Conservation (phyloP, 2,888 invertebrate species). For the Eristalinus aeneus region DNA sequence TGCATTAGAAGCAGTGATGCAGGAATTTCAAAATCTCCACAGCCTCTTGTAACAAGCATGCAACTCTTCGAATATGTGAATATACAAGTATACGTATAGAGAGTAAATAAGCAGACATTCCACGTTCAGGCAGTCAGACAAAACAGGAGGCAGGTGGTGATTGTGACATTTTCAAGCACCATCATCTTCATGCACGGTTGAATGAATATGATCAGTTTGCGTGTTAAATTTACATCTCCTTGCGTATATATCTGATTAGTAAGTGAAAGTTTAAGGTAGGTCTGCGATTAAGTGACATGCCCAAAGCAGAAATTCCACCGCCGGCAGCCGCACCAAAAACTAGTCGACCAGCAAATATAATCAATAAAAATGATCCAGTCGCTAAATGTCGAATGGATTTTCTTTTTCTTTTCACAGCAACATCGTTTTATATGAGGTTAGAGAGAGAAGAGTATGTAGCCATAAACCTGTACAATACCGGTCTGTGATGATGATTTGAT, state of each 20-base stretch:
- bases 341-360: slow-evolving; percentile 16
- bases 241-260: neutral
- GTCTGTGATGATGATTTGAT: slow-evolving; percentile 29
- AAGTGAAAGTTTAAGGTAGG: slow-evolving; percentile 68
- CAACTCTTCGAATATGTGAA: neutral
- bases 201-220: slow-evolving; percentile 57
- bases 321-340: slow-evolving; percentile 18
- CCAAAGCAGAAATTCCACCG: slow-evolving; percentile 51
- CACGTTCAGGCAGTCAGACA: too few relatives aligned
- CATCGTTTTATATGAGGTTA: neutral
- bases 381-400: slow-evolving; percentile 62
- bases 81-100: too few relatives aligned
- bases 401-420: neutral
- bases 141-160: slow-evolving; percentile 18
- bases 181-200: slow-evolving; percentile 37
- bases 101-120: slow-evolving; percentile 23
- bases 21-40: slow-evolving; percentile 59
- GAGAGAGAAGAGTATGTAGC: neutral
- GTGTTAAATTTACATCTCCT: slow-evolving; percentile 61
- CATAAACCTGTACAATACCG: slow-evolving; percentile 23
- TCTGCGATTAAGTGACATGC: slow-evolving; percentile 16
- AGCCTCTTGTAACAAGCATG: neutral
- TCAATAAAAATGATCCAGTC: slow-evolving; percentile 68
- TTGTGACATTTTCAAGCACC: slow-evolving; percentile 57
- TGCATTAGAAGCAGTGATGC: slow-evolving; percentile 4